Conservation (phyloP, 2,113 vertebrate species). For the Anarhynchus alexandrinus region DNA sequence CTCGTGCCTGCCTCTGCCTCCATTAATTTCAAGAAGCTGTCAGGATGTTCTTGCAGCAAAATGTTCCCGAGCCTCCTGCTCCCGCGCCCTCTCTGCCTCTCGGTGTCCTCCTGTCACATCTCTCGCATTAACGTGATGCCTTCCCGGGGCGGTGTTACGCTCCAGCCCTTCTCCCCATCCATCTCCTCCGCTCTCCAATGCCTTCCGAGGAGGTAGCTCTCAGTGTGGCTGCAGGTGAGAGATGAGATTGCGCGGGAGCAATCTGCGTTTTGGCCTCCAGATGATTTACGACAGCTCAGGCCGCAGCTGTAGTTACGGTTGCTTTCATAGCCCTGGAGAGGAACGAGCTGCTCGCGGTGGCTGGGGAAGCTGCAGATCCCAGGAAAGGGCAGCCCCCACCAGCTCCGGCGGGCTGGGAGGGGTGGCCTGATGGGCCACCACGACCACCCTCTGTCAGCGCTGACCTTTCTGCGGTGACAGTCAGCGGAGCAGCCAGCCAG, state of each 20-base stretch:
- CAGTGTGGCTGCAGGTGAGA: slow-evolving; percentile 36
- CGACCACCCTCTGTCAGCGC: fast-evolving
- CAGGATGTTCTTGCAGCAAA: slow-evolving; percentile 33
- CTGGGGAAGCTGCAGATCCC: background rate
- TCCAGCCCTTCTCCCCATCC: slow-evolving; percentile 36
- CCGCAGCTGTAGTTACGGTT: background rate
- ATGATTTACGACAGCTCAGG: background rate
- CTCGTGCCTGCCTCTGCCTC: background rate
- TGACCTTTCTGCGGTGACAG: background rate
- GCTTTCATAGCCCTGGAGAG: background rate
- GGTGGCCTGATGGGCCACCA: background rate
- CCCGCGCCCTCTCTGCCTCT: background rate
- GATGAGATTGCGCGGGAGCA: background rate
- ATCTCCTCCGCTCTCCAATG: background rate
- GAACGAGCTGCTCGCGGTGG: fast-evolving
- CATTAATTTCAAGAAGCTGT: slow-evolving; percentile 39
- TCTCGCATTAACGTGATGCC: background rate
- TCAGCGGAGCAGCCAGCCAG: background rate
- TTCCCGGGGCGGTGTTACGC: background rate
- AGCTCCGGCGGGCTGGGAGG: background rate
- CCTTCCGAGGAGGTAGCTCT: background rate
- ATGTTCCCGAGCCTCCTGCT: background rate
- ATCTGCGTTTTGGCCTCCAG: slow-evolving; percentile 25
- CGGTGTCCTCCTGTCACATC: slow-evolving; percentile 34
- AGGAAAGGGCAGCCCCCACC: background rate